phyloP scores from a whole-genome alignment of 2,888 invertebrate species.

The Geotrupes spiniger region DNA sequence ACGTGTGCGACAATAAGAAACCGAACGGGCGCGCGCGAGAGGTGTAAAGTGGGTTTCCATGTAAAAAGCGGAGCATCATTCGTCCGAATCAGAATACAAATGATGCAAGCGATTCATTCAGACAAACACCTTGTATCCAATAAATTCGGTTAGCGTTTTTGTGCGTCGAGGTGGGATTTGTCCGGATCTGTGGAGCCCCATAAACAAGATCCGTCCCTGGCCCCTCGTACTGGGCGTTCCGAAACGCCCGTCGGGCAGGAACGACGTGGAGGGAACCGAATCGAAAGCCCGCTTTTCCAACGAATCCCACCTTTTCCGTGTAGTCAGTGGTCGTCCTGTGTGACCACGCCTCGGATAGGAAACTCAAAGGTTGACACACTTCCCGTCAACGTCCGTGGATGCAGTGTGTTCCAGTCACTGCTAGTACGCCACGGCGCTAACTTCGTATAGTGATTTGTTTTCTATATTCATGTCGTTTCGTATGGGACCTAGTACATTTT shows the following conservation, averaged over 20 bases:
- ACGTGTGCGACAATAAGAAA: constrained; percentile 46
- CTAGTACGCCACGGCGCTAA: constrained; percentile 45
- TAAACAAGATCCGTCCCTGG: constrained; percentile 49
- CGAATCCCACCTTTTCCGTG: constrained; percentile 43
- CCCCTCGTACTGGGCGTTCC: constrained; percentile 29
- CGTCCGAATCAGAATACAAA: constrained; percentile 53
- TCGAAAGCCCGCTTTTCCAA: constrained; percentile 24
- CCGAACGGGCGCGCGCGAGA: constrained; percentile 36
- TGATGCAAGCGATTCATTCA: constrained; percentile 52
- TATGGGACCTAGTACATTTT: constrained; percentile 29
- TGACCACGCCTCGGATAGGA: constrained; percentile 29
- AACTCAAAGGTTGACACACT: constrained; percentile 36
- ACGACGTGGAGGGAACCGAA: constrained; percentile 40
- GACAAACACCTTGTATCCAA: constrained; percentile 54
- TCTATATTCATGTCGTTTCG: constrained; percentile 37
- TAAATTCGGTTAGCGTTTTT: constrained; percentile 53
- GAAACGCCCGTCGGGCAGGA: constrained; percentile 26
- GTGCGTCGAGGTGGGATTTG: constrained; percentile 52
- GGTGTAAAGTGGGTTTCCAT: constrained; percentile 53
- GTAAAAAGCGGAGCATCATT: constrained; percentile 51
- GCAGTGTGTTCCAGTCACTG: constrained; percentile 46
- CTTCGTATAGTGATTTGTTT: constrained; percentile 36
- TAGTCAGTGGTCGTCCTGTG: constrained; percentile 41
- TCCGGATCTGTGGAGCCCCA: constrained; percentile 51
- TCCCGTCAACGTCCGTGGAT: constrained; percentile 42